Conservation (phyloP, 2,797 vertebrate genomes). For the Falco concolor region DNA sequence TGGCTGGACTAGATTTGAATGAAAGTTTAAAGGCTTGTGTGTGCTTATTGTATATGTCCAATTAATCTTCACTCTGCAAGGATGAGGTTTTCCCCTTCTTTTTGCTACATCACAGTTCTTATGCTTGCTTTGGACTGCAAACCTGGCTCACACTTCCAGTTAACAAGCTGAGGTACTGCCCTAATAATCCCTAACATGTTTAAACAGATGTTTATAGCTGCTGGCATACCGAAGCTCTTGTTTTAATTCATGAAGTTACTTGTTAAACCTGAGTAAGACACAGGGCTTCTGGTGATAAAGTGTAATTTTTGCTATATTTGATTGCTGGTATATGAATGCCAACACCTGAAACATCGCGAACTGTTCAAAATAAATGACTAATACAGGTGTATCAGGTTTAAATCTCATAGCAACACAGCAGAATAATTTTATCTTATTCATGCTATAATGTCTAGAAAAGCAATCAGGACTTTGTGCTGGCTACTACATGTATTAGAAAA, state of each 20-base stretch:
- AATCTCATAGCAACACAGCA: background rate
- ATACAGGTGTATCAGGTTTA: background rate
- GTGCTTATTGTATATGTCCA: constrained; percentile 18
- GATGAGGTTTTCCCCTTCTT: background rate
- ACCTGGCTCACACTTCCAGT: constrained; percentile 45
- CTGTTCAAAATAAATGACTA: background rate
- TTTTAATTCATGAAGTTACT: constrained; percentile 27
- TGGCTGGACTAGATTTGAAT: constrained; percentile 15
- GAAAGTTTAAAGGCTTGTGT: constrained; percentile 23
- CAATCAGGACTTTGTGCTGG: background rate
- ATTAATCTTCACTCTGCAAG: constrained; percentile 39
- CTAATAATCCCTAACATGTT: constrained; percentile 54
- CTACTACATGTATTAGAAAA: background rate
- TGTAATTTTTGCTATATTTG: background rate
- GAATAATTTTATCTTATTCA: background rate
- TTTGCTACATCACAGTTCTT: constrained; percentile 4
- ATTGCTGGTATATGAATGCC: background rate
- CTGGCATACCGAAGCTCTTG: constrained; percentile 4
- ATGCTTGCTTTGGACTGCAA: constrained; percentile 57
- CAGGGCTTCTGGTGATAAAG: background rate
- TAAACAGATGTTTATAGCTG: constrained; percentile 60
- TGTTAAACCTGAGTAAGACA: constrained; percentile 34
- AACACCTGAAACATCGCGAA: background rate
- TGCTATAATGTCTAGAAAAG: background rate
- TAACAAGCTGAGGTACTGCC: constrained; percentile 35